Conservation (phyloP, 1,140 invertebrate genomes). For the Pseudomyrmex concolor region DNA sequence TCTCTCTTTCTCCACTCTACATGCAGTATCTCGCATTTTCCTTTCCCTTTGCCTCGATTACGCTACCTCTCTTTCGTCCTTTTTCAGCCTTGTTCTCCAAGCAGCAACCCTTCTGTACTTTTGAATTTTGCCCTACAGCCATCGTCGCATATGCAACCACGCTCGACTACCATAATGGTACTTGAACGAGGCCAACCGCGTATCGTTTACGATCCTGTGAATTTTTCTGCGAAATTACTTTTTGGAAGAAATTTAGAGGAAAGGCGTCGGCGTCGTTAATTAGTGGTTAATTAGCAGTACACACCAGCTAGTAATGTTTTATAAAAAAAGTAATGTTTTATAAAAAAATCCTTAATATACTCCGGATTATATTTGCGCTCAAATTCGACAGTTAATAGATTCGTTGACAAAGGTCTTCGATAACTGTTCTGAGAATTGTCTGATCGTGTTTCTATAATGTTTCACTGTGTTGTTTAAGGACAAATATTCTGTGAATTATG, state of each 20-base stretch:
- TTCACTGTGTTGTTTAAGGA: neutral
- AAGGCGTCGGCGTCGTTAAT: constrained; percentile 38
- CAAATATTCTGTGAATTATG: constrained; percentile 40
- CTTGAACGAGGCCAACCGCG: constrained; percentile 47
- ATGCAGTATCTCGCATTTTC: neutral
- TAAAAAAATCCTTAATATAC: constrained; percentile 27
- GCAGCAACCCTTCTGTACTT: constrained; percentile 28
- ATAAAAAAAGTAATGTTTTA: constrained; percentile 34
- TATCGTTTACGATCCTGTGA: constrained; percentile 64
- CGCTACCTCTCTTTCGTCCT: neutral
- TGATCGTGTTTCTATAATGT: constrained; percentile 9
- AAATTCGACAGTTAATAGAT: constrained; percentile 35
- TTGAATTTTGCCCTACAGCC: constrained; percentile 51
- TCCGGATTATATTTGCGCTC: constrained; percentile 3
- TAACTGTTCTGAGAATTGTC: constrained; percentile 22
- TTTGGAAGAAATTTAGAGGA: constrained; percentile 52
- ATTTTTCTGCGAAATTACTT: constrained; percentile 57
- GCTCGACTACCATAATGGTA: constrained; percentile 49
- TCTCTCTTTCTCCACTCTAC: neutral
- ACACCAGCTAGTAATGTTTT: neutral
- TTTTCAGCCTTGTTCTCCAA: constrained; percentile 15
- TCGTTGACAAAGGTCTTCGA: constrained; percentile 7
- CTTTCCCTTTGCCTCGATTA: constrained; percentile 15
- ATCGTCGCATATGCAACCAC: constrained; percentile 21
- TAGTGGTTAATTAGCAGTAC: constrained; percentile 49